These are phyloP conservation scores for Trachelus stipa DNA, from an alignment of 2,888 invertebrate genomes.

Conservation along the genomic window DNA sequence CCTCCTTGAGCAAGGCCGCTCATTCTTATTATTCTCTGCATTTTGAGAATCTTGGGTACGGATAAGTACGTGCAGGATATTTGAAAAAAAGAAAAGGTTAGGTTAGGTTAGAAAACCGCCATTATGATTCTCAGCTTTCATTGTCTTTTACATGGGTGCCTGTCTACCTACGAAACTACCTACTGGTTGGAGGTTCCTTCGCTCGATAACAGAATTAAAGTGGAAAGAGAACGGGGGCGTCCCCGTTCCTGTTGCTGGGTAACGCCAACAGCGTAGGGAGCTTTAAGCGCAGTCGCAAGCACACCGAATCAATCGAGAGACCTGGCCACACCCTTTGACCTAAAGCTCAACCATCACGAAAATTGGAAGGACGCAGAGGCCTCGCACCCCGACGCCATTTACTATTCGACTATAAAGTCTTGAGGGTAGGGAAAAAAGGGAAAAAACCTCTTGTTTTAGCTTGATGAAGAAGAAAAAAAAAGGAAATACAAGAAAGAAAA, in stretches of 20 bases:
- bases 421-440: neutral
- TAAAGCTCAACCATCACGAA: conserved; percentile 53
- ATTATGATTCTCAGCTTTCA: neutral
- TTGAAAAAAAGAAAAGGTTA: neutral
- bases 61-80: neutral
- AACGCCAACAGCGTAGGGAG: conserved; percentile 27
- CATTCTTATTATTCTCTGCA: neutral
- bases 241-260: neutral
- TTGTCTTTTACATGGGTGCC: neutral
- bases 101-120: too few relatives aligned
- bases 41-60: neutral
- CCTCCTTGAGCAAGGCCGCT: neutral
- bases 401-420: neutral
- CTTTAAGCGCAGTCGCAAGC: conserved; percentile 60
- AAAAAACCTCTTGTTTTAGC: neutral
- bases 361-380: conserved; percentile 3
- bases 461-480: neutral
- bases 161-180: neutral
- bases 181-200: neutral
- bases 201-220: neutral
- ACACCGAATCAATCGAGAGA: conserved; percentile 63
- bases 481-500: neutral
- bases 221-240: neutral
- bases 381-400: neutral
- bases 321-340: conserved; percentile 64